Evolutionary conservation across 2,888 invertebrate genomes (phyloP).

Genomic region (Meghimatium bilineatum): DNA sequence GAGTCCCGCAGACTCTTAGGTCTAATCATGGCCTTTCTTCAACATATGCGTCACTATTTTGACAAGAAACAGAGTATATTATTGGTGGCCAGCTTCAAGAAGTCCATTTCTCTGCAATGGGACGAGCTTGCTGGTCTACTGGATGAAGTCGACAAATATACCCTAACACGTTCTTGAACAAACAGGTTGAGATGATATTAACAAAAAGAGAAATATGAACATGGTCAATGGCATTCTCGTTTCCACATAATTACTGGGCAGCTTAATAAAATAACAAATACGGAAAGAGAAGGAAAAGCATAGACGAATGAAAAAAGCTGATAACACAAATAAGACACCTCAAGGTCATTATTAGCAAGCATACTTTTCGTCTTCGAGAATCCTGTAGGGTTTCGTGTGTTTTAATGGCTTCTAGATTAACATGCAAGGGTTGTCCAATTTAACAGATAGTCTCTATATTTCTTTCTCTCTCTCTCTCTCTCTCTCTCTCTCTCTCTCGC

Average conservation of each 20-base stretch:
- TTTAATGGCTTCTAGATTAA: background rate
- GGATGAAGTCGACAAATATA: too few species aligned
- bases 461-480: background rate
- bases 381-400: background rate
- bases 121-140: too few species aligned
- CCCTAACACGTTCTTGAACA: too few species aligned
- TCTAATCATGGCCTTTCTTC: too few species aligned
- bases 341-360: background rate
- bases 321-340: background rate
- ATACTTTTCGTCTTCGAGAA: background rate
- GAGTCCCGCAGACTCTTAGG: too few species aligned
- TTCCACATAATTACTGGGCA: background rate
- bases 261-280: background rate
- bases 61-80: too few species aligned
- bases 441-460: background rate
- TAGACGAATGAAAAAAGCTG: background rate
- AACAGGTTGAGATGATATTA: background rate
- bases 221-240: background rate
- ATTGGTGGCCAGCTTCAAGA: background rate
- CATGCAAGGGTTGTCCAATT: background rate
- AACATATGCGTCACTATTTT: too few species aligned
- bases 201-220: background rate
- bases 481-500: conserved; percentile 9
- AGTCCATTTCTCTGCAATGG: too few species aligned
- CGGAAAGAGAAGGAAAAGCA: background rate